A percentile compares a stretch with the other conserved stretches of the same genome.
Evolutionary conservation across 2,888 invertebrate species (phyloP).

Genomic region (Leucozona laternaria): DNA sequence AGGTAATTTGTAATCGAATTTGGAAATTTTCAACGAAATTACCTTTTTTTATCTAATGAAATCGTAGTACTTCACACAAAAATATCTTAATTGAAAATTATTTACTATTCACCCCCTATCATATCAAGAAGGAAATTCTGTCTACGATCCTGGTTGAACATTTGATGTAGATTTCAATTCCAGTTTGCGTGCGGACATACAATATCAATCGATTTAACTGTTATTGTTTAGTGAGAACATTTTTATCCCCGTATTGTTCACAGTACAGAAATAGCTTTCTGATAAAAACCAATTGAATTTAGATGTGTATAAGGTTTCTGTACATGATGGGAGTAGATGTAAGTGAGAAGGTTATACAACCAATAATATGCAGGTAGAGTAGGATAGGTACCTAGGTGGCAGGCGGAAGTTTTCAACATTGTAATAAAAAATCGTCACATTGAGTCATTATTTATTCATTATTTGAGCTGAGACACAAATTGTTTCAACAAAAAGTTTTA

Average conservation of each 20-base stretch:
- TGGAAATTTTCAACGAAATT: too few species aligned
- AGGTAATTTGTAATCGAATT: too few species aligned
- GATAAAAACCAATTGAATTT: slow-evolving; percentile 46
- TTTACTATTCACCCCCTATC: too few species aligned
- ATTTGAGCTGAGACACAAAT: not conserved
- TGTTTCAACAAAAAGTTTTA: not conserved
- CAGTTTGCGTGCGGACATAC: slow-evolving; percentile 22
- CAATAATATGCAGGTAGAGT: not conserved
- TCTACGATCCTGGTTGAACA: not conserved
- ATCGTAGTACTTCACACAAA: too few species aligned
- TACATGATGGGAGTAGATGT: not conserved
- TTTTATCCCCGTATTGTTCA: slow-evolving; percentile 45
- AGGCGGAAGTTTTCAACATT: not conserved
- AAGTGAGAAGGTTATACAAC: not conserved
- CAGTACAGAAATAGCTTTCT: slow-evolving; percentile 46
- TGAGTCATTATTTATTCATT: not conserved
- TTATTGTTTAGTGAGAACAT: slow-evolving; percentile 35
- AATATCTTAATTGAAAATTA: too few species aligned
- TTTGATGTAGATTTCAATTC: slow-evolving; percentile 16
- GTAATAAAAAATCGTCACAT: not conserved
- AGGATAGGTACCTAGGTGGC: not conserved
- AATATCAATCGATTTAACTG: slow-evolving; percentile 53
- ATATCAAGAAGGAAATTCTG: not conserved
- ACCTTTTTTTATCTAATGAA: too few species aligned
- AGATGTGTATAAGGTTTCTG: not conserved